These are phyloP conservation scores for Bursaphelenchus mucronatus DNA, from an alignment of 1,140 invertebrate species.

Conservation along the genomic window DNA sequence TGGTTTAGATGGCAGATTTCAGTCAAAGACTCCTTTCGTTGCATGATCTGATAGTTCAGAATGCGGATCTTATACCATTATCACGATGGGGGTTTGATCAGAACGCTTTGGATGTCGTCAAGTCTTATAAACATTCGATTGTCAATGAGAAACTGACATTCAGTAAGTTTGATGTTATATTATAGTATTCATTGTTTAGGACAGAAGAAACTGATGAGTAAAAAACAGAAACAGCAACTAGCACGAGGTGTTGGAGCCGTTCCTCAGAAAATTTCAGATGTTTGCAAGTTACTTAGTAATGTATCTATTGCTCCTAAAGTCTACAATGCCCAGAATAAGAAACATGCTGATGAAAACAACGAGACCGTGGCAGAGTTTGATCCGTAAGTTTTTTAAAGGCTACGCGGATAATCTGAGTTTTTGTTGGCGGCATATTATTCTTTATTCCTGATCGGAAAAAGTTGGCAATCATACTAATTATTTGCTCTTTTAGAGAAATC, in stretches of 20 bases:
- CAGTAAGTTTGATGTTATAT: constrained; percentile 17
- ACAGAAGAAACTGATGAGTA: constrained; percentile 20
- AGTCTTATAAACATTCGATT: constrained; percentile 22
- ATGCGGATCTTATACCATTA: constrained; percentile 30
- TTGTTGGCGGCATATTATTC: neutral
- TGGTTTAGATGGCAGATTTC: too few species aligned
- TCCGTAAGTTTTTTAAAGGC: neutral
- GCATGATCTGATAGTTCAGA: constrained; percentile 13
- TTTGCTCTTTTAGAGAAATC: constrained; percentile 1
- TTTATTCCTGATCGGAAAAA: neutral
- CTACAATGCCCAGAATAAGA: constrained; percentile 13
- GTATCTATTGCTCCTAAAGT: neutral
- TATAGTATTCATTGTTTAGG: constrained; percentile 17
- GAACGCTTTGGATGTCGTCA: constrained; percentile 15
- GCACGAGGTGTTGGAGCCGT: constrained; percentile 19
- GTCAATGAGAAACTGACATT: constrained; percentile 27
- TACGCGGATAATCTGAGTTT: neutral
- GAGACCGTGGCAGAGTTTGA: neutral
- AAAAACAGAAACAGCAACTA: constrained; percentile 15
- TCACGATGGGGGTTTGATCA: constrained; percentile 30
- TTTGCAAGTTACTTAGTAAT: neutral
- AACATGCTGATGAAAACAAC: neutral
- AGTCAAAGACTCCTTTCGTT: neutral
- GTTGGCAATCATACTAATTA: neutral
- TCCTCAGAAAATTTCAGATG: constrained; percentile 13